Percentiles rank a stretch among this genome's conserved stretches.
phyloP scores from a whole-genome alignment of 2,113 vertebrate species.

The Corythornis madagascariensis region DNA sequence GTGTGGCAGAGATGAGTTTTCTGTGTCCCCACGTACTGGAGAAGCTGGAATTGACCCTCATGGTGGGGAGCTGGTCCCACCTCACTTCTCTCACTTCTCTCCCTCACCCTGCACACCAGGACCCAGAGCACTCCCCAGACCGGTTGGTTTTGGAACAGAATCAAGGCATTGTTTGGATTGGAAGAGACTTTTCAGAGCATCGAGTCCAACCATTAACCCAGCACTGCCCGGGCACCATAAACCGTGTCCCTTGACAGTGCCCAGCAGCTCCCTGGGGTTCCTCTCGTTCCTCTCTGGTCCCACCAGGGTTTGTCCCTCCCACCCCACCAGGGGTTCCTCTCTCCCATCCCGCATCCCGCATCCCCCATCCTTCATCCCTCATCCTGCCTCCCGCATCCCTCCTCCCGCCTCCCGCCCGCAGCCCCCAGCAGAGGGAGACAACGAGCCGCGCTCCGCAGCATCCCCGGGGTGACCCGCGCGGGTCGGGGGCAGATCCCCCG shows the following conservation, averaged over 20 bases:
- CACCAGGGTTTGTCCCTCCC: neutral
- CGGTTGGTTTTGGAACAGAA: rapidly evolving
- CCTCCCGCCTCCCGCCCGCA: neutral
- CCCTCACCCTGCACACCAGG: too few relatives aligned
- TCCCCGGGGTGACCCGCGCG: neutral
- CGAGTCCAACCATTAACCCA: neutral
- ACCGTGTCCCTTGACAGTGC: neutral
- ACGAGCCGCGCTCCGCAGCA: neutral
- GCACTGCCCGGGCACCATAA: neutral
- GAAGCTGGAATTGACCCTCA: neutral
- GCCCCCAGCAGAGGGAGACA: conserved; percentile 19
- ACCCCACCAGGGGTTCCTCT: too few relatives aligned
- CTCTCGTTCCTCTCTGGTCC: too few relatives aligned
- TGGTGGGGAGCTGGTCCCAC: too few relatives aligned
- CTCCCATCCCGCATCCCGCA: too few relatives aligned
- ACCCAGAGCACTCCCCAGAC: neutral
- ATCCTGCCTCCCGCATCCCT: neutral
- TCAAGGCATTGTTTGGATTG: neutral
- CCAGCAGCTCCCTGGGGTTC: neutral
- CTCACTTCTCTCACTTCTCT: neutral
- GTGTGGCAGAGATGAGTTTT: neutral
- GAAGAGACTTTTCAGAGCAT: neutral
- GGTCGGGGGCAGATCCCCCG: rapidly evolving
- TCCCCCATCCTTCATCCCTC: too few relatives aligned
- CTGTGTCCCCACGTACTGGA: neutral